phyloP scores from a whole-genome alignment of 1,140 invertebrate genomes.

The Drosophila repleta region DNA sequence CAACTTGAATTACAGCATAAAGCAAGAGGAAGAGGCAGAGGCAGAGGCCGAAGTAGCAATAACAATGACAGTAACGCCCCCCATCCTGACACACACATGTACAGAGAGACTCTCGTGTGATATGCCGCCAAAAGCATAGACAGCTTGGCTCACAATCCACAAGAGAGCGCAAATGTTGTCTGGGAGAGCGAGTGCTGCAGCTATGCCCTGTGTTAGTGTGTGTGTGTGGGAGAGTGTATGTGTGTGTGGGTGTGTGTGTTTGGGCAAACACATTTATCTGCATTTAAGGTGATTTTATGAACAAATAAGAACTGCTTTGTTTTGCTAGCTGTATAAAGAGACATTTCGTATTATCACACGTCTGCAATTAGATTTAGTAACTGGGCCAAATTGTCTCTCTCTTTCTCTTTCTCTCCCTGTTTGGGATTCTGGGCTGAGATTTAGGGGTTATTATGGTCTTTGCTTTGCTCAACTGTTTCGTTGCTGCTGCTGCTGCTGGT shows the following conservation, averaged over 20 bases:
- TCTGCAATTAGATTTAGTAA: conserved; percentile 78
- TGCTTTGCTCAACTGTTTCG: conserved; percentile 78
- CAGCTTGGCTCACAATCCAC: conserved; percentile 69
- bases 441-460: conserved; percentile 72
- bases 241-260: conserved; percentile 23
- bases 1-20: conserved; percentile 51
- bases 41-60: conserved; percentile 51
- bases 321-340: conserved; percentile 31
- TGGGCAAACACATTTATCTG: conserved; percentile 57
- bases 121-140: conserved; percentile 78
- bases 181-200: conserved; percentile 44
- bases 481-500: conserved; percentile 27
- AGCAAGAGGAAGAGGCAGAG: background rate
- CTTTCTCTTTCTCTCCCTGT: conserved; percentile 33
- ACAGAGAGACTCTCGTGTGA: conserved; percentile 45
- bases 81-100: conserved; percentile 25
- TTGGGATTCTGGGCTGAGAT: conserved; percentile 28
- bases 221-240: conserved; percentile 3
- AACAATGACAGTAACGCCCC: conserved; percentile 78
- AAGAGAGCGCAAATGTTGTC: conserved; percentile 44
- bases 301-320: conserved; percentile 61
- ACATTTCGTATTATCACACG: conserved; percentile 67
- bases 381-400: conserved; percentile 68
- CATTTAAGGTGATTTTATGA: conserved; percentile 47
- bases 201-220: conserved; percentile 6